Percentiles rank a stretch among this genome's conserved stretches.
phyloP scores from a whole-genome alignment of 2,797 vertebrate species.

The Artibeus jamaicensis region DNA sequence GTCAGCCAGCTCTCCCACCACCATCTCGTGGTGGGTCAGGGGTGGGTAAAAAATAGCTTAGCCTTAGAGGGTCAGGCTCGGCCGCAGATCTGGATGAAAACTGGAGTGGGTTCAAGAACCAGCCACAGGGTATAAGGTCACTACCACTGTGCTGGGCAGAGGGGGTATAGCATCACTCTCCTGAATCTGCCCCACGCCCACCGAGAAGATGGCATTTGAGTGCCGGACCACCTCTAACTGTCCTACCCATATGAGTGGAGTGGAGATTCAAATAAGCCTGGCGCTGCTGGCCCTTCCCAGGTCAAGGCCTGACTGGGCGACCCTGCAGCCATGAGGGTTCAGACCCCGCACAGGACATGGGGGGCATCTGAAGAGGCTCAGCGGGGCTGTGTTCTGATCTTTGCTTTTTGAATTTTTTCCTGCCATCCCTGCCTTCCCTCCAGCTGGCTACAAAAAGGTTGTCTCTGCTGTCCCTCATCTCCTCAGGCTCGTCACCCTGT shows the following conservation, averaged over 20 bases:
- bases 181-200: neutral
- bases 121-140: neutral
- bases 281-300: neutral
- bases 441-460: neutral
- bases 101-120: neutral
- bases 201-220: neutral
- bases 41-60: neutral
- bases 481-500: neutral
- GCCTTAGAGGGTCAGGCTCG: neutral
- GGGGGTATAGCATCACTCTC: neutral
- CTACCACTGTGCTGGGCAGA: neutral
- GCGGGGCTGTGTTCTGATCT: constrained; percentile 1
- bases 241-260: neutral
- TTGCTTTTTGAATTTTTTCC: constrained; percentile 47
- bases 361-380: neutral
- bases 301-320: neutral
- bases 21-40: neutral
- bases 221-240: neutral
- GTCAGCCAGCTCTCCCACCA: neutral
- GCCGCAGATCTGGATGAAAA: neutral
- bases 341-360: neutral
- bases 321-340: constrained; percentile 10
- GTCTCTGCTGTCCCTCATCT: neutral
- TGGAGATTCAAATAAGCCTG: neutral
- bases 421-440: neutral